Conservation (phyloP, 2,888 invertebrate species). For the Erpobdella octoculata region DNA sequence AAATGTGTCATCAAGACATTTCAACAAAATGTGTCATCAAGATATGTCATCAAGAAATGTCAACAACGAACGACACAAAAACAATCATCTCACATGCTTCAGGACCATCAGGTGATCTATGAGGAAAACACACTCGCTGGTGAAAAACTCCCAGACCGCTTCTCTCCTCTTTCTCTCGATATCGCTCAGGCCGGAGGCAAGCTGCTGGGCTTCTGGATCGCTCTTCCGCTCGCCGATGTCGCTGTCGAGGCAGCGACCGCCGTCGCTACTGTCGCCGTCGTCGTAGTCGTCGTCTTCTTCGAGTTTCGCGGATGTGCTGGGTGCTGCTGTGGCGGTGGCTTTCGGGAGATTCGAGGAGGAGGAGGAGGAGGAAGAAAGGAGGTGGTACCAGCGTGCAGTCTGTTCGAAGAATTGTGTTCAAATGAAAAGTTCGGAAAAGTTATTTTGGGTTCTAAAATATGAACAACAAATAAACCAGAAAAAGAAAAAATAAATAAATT, state of each 20-base stretch:
- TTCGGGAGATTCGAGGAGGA: too few species aligned
- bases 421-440: too few species aligned
- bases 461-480: too few species aligned
- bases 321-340: neutral
- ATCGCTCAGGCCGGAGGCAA: constrained; percentile 33
- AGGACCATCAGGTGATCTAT: constrained; percentile 61
- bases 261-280: constrained; percentile 4
- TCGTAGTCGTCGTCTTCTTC: neutral
- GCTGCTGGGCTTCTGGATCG: neutral
- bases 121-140: constrained; percentile 60
- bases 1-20: too few species aligned
- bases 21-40: too few species aligned
- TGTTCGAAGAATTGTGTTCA: too few species aligned
- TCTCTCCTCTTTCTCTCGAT: constrained; percentile 54
- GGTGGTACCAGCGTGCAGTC: neutral
- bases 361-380: neutral
- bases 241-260: neutral
- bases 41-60: too few species aligned
- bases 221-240: constrained; percentile 16
- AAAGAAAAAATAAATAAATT: too few species aligned
- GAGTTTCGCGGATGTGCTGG: neutral
- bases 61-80: neutral
- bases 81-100: constrained; percentile 55
- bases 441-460: too few species aligned
- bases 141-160: constrained; percentile 62